phyloP scores from a whole-genome alignment of 2,113 vertebrate genomes.

The Chlamydotis undulata region DNA sequence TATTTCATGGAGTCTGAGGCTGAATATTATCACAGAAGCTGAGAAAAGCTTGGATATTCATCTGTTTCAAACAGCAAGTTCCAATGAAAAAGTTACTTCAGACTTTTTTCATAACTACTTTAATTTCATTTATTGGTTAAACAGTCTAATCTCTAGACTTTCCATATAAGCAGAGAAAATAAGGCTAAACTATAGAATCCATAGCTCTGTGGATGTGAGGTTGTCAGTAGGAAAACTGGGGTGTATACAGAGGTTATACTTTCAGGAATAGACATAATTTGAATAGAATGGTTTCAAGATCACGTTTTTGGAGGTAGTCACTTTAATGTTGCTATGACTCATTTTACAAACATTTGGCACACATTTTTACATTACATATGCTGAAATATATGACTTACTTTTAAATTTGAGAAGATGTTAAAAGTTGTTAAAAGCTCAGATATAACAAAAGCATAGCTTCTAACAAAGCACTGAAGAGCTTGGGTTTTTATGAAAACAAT shows the following conservation, averaged over 20 bases:
- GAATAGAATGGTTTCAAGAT: constrained; percentile 2
- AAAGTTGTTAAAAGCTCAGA: background rate
- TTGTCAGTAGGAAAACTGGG: background rate
- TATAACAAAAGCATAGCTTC: background rate
- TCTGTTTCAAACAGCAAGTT: background rate
- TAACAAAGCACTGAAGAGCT: background rate
- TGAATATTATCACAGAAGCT: background rate
- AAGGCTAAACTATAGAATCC: background rate
- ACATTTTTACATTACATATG: background rate
- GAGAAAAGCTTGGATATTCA: background rate
- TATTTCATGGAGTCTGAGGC: background rate
- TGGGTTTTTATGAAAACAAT: background rate
- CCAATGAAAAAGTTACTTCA: background rate
- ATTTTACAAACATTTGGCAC: constrained; percentile 22
- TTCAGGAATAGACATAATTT: background rate
- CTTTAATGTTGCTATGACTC: constrained; percentile 14
- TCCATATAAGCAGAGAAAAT: background rate
- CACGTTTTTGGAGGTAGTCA: background rate
- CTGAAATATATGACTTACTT: constrained; percentile 7
- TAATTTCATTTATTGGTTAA: background rate
- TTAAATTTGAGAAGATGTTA: constrained; percentile 21
- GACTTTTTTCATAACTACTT: background rate
- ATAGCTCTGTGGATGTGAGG: background rate
- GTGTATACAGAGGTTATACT: background rate
- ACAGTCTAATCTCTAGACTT: background rate